Conservation (phyloP, 1,140 invertebrate genomes). For the Sitobion miscanthi region DNA sequence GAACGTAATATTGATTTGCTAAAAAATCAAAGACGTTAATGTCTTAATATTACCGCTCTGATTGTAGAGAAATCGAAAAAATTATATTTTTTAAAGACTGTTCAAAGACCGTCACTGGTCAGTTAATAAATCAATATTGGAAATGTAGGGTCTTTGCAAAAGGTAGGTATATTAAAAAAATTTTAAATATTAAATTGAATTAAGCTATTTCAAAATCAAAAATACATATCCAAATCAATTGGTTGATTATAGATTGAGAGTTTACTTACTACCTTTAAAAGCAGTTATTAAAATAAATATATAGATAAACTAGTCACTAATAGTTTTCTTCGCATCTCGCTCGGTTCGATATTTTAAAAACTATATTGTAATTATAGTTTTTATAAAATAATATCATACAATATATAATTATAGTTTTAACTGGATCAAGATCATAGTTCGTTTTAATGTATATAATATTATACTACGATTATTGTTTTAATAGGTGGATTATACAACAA, state of each 20-base stretch:
- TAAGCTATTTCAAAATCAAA: not conserved
- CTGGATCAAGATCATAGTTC: not conserved
- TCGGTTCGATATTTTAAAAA: not conserved
- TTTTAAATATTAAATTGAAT: not conserved
- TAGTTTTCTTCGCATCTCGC: not conserved
- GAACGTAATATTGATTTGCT: not conserved
- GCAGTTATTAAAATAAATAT: not conserved
- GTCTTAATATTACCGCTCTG: not conserved
- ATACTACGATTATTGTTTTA: not conserved
- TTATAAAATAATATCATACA: not conserved
- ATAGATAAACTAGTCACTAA: not conserved
- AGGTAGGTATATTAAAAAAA: not conserved
- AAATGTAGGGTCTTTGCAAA: not conserved
- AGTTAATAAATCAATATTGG: not conserved
- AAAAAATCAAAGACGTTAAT: not conserved
- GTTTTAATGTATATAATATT: not conserved
- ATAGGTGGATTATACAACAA: not conserved
- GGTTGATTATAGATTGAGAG: not conserved
- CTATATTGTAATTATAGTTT: not conserved
- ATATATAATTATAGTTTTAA: not conserved
- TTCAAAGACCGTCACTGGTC: not conserved
- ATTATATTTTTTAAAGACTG: too few species aligned
- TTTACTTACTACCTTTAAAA: not conserved
- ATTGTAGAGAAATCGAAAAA: not conserved
- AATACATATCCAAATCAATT: not conserved